Evolutionary conservation across 2,888 invertebrate genomes (phyloP), one percentile per base, ranked within the genome.

Genomic region (Mythimna ferrago): DNA sequence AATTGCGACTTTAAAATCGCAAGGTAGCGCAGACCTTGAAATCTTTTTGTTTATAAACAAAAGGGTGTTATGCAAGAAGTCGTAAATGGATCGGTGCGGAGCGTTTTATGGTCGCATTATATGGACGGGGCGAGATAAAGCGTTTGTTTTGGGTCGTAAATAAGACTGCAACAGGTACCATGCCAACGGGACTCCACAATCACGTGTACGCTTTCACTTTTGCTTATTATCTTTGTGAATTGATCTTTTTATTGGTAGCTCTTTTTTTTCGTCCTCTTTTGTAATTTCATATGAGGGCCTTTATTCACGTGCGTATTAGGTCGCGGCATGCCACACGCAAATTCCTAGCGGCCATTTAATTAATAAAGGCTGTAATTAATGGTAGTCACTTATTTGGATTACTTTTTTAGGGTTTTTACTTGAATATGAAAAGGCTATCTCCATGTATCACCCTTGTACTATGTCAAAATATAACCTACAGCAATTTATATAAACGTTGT

Each of bases 131-230:
- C 88, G 94, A 96, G 96, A 96, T 96, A 95, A 95, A 95, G 94
- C 95, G 95, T 91, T 95, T 96, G 96, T 96, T 96, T 95, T 95
- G 95, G 96, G 93, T 95, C 96, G 94, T 96, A 96, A 96, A 96
- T 96, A 95, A 95, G 94, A 91, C 94, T 93, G 96, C 96, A 96
- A 96, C 96, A 96, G 96, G 96, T 96, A 96, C 91, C 86, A 89
- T 93, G 94, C 92, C 92, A 94, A 93, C 94, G 93, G 94, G 94
- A 94, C 92, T 94, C 92, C 90, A 91, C 92, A 93, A 93, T 94
- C 94, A 95, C 94, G 94, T 91, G 92, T 92, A 90, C 90, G 93
- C 95, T 95, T 94, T 96, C 95, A 91, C 94, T 95, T 94, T 95
- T 92, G 88, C 91, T 90, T 92, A 91, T 93, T 94, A 94, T 94